phyloP scores from a whole-genome alignment of 2,797 vertebrate genomes.

The Sphaeramia orbicularis region DNA sequence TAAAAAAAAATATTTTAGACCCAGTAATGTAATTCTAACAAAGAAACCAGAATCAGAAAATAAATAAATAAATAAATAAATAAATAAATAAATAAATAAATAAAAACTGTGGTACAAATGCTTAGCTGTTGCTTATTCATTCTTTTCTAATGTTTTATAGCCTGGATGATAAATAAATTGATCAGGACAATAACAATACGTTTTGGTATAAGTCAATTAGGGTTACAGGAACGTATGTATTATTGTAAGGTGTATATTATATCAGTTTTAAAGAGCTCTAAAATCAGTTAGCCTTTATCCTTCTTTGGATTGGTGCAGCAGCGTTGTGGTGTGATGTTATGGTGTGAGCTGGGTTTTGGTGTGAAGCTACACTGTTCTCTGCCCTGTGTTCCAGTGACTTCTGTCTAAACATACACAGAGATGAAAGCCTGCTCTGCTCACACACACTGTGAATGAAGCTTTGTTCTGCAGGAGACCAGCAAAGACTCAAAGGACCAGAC shows the following conservation, averaged over 20 bases:
- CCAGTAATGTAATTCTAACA: no score
- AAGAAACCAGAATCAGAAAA: no score
- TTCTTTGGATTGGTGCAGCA: slow-evolving; percentile 18
- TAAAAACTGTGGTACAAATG: no score
- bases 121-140: no score
- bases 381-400: slow-evolving; percentile 66
- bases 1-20: no score
- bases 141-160: no score
- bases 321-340: slow-evolving; percentile 39
- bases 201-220: no score
- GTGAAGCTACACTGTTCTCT: slow-evolving; percentile 62
- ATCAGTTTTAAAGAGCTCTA: neutral
- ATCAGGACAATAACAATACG: no score
- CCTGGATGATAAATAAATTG: no score
- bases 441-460: slow-evolving; percentile 74
- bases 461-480: slow-evolving; percentile 71
- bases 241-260: neutral
- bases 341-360: slow-evolving; percentile 42
- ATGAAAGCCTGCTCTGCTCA: slow-evolving; percentile 78
- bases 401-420: slow-evolving; percentile 76
- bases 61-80: no score
- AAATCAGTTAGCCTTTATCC: neutral
- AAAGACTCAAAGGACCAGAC: slow-evolving; percentile 67
- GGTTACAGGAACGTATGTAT: no score
- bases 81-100: no score